A percentile compares a stretch with the other conserved stretches of the same genome.
phyloP scores from a whole-genome alignment of 1,140 invertebrate genomes.

The Archivesica marissinica region DNA sequence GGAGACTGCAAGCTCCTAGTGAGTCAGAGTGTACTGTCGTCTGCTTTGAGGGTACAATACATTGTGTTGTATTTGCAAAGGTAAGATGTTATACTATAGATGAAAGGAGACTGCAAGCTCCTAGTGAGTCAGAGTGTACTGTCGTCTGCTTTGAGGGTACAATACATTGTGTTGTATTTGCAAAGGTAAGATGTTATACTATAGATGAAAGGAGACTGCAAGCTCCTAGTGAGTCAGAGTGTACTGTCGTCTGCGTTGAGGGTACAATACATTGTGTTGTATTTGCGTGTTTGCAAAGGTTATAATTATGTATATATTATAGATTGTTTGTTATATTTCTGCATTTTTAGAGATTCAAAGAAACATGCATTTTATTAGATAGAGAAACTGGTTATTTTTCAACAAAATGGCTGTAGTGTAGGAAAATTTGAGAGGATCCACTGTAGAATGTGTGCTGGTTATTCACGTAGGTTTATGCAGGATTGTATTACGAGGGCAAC shows the following conservation, averaged over 20 bases:
- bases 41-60: conserved; percentile 43
- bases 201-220: conserved; percentile 29
- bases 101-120: conserved; percentile 1
- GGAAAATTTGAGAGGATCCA: no score
- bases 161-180: conserved; percentile 51
- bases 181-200: conserved; percentile 47
- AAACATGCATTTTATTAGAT: not conserved
- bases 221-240: conserved; percentile 27
- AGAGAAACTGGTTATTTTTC: no score
- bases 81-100: conserved; percentile 52
- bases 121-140: conserved; percentile 37
- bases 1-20: not conserved
- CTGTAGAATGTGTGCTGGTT: no score
- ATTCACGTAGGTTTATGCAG: no score
- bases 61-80: conserved; percentile 48
- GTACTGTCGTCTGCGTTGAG: conserved; percentile 44
- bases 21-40: conserved; percentile 39
- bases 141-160: conserved; percentile 42
- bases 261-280: conserved; percentile 41
- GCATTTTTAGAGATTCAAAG: not conserved
- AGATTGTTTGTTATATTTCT: no score
- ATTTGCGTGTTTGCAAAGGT: no score
- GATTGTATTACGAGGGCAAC: no score
- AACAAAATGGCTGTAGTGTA: no score
- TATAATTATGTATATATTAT: no score